Percentiles rank a stretch among this genome's conserved stretches.
These are phyloP conservation scores for Acanthochromis polyacanthus DNA, from an alignment of 2,113 vertebrate genomes.

Conservation along the genomic window DNA sequence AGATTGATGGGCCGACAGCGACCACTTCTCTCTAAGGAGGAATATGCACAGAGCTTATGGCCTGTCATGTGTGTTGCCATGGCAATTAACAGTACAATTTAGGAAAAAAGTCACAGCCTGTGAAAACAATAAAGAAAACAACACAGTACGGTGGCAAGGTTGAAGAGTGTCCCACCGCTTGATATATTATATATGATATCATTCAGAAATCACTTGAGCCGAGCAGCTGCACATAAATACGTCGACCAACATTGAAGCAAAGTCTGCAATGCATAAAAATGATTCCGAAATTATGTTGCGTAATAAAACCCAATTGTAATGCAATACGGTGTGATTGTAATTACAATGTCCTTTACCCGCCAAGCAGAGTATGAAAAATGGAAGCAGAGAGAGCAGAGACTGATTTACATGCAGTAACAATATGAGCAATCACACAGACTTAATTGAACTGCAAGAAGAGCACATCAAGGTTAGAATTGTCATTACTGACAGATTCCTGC, in stretches of 20 bases:
- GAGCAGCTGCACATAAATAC: constrained; percentile 13
- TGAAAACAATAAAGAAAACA: constrained; percentile 3
- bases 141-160: constrained; percentile 16
- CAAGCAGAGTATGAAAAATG: constrained; percentile 40
- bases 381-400: constrained; percentile 29
- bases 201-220: constrained; percentile 33
- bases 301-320: constrained; percentile 33
- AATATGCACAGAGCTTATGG: constrained; percentile 23
- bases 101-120: constrained; percentile 43
- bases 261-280: background rate
- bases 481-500: constrained; percentile 68
- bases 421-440: constrained; percentile 74
- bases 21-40: constrained; percentile 27
- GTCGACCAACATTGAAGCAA: constrained; percentile 3
- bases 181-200: constrained; percentile 24
- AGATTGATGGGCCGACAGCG: constrained; percentile 48
- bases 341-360: constrained; percentile 41
- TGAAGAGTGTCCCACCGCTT: constrained; percentile 10
- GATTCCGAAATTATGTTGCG: constrained; percentile 11
- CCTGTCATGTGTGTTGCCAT: constrained; percentile 47
- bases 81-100: constrained; percentile 53
- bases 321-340: constrained; percentile 36
- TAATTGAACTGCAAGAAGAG: constrained; percentile 77
- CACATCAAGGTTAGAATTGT: constrained; percentile 74
- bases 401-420: constrained; percentile 75